Evolutionary conservation across 1,140 invertebrate genomes (phyloP).

Genomic region (Drosophila lacertosa): DNA sequence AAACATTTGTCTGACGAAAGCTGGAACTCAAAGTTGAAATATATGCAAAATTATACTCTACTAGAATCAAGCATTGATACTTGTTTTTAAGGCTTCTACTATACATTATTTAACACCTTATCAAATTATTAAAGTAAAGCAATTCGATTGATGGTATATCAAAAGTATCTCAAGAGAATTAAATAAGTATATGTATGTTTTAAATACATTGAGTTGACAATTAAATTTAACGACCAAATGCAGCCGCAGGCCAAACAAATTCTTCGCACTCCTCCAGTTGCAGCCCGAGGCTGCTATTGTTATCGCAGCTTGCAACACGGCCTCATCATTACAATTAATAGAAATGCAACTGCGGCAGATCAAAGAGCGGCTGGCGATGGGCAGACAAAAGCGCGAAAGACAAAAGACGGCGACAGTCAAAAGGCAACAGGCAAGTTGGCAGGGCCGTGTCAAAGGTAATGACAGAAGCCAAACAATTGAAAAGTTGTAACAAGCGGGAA

Average conservation of each 20-base stretch:
- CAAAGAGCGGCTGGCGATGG: slow-evolving; percentile 51
- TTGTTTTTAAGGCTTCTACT: no score
- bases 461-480: slow-evolving; percentile 81
- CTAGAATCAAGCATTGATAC: no score
- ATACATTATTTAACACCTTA: no score
- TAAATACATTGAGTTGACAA: slow-evolving; percentile 20
- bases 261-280: slow-evolving; percentile 26
- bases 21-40: no score
- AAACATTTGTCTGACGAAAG: not conserved
- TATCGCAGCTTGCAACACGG: slow-evolving; percentile 56
- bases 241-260: slow-evolving; percentile 15
- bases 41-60: no score
- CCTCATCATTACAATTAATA: slow-evolving; percentile 78
- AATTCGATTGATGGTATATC: not conserved
- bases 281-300: slow-evolving; percentile 24
- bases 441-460: slow-evolving; percentile 78
- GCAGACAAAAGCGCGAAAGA: slow-evolving; percentile 70
- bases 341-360: slow-evolving; percentile 68
- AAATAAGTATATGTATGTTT: not conserved
- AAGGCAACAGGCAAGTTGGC: slow-evolving; percentile 60
- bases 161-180: not conserved
- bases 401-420: slow-evolving; percentile 77
- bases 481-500: slow-evolving; percentile 72
- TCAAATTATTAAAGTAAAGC: no score
- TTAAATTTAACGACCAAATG: slow-evolving; percentile 58